A percentile compares a stretch with the other conserved stretches of the same genome.
Conservation (phyloP, 2,113 vertebrate genomes). For the Sinocyclocheilus rhinocerous region DNA sequence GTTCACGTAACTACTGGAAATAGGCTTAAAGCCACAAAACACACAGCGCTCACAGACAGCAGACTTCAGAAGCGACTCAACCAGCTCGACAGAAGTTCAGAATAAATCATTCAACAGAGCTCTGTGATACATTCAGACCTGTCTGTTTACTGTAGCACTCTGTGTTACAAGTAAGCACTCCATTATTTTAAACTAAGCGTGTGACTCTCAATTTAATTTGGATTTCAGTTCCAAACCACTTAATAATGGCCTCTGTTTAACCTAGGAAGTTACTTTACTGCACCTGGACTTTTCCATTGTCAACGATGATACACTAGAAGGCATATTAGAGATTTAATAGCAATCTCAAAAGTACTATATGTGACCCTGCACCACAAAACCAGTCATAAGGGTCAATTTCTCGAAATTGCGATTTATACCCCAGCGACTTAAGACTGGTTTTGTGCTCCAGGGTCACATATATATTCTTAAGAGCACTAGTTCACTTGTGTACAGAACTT, state of each 20-base stretch:
- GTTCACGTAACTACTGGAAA: slow-evolving; percentile 57
- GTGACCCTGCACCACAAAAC: no score
- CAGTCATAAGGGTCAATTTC: no score
- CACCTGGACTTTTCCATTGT: background rate
- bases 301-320: background rate
- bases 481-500: background rate
- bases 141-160: slow-evolving; percentile 17
- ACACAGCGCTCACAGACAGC: slow-evolving; percentile 24
- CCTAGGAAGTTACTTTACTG: background rate
- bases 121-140: slow-evolving; percentile 24
- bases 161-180: background rate
- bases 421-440: no score
- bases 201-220: background rate
- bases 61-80: slow-evolving; percentile 42
- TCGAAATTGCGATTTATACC: no score
- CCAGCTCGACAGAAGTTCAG: slow-evolving; percentile 8
- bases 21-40: slow-evolving; percentile 52
- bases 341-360: background rate
- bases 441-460: no score
- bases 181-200: background rate
- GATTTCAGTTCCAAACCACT: background rate
- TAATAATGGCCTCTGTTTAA: background rate
- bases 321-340: background rate
- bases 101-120: slow-evolving; percentile 43
- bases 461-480: background rate